A percentile compares a stretch with the other conserved stretches of the same genome.
phyloP scores from a whole-genome alignment of 2,797 vertebrate species.

The Pelobates cultripes region DNA sequence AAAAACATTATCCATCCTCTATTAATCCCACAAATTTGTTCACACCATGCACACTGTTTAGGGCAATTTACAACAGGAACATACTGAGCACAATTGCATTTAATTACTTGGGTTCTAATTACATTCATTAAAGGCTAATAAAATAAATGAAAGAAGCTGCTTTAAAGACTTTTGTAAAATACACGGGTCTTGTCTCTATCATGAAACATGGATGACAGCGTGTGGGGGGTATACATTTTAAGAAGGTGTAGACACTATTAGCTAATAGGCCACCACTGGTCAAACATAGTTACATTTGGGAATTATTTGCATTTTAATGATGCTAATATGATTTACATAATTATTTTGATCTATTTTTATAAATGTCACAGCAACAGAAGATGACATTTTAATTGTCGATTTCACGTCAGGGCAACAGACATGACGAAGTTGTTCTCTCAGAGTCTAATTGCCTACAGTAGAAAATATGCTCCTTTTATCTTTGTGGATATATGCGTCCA shows the following conservation, averaged over 20 bases:
- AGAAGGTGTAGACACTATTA: neutral
- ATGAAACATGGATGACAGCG: conserved; percentile 90
- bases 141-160: conserved; percentile 94
- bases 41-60: conserved; percentile 92
- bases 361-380: too few species aligned
- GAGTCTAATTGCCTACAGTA: too few species aligned
- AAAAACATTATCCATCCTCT: conserved; percentile 99
- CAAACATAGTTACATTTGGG: neutral
- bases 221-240: conserved; percentile 46
- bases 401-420: too few species aligned
- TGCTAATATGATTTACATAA: neutral
- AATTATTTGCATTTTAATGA: neutral
- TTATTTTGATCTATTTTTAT: neutral
- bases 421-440: too few species aligned
- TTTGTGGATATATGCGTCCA: too few species aligned
- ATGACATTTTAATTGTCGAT: too few species aligned
- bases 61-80: conserved; percentile 90
- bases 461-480: too few species aligned
- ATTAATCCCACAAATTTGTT: conserved; percentile 97
- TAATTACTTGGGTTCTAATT: conserved; percentile 99
- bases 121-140: conserved; percentile 99
- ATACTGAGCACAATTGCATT: conserved; percentile 94
- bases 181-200: conserved; percentile 90
- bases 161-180: conserved; percentile 92
- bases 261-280: conserved; percentile 4